These are phyloP conservation scores for Anadara kagoshimensis DNA, from an alignment of 1,140 invertebrate genomes.

Conservation along the genomic window DNA sequence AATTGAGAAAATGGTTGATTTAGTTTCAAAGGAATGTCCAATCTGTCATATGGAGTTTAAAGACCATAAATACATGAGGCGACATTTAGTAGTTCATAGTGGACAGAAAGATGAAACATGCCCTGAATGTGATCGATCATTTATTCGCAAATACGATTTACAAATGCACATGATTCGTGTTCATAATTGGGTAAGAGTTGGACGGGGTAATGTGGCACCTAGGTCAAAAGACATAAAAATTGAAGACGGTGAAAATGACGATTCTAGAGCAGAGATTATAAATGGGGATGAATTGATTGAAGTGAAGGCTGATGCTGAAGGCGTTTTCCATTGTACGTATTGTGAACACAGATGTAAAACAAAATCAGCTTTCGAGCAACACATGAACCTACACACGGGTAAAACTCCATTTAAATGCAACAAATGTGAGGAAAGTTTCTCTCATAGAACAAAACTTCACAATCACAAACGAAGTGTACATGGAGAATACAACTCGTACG, in stretches of 20 bases:
- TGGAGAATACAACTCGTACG: slow-evolving; percentile 3
- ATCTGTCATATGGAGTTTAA: slow-evolving; percentile 38
- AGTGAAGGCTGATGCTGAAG: slow-evolving; percentile 2
- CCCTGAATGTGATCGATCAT: slow-evolving; percentile 25
- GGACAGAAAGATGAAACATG: slow-evolving; percentile 28
- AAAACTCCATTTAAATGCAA: slow-evolving; percentile 24
- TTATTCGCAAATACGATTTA: slow-evolving; percentile 40
- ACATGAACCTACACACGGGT: slow-evolving; percentile 19
- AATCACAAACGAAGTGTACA: slow-evolving; percentile 17
- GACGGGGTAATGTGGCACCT: slow-evolving; percentile 21
- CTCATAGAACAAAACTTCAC: slow-evolving; percentile 16
- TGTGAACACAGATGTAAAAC: slow-evolving; percentile 7
- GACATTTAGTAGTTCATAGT: slow-evolving; percentile 33
- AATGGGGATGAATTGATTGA: not conserved
- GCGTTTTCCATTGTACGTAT: slow-evolving; percentile 1
- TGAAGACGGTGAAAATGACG: not conserved
- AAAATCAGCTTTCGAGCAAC: slow-evolving; percentile 7
- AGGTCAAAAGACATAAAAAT: not conserved
- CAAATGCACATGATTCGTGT: slow-evolving; percentile 41
- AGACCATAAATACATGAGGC: slow-evolving; percentile 35
- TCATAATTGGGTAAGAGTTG: slow-evolving; percentile 32
- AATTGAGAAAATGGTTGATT: slow-evolving; percentile 35
- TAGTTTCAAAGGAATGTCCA: slow-evolving; percentile 27
- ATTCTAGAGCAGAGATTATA: not conserved
- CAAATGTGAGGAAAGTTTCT: slow-evolving; percentile 6